Percentiles rank a stretch among this genome's conserved stretches.
phyloP scores from a whole-genome alignment of 2,888 invertebrate species.

The Athripsodes cinereus region DNA sequence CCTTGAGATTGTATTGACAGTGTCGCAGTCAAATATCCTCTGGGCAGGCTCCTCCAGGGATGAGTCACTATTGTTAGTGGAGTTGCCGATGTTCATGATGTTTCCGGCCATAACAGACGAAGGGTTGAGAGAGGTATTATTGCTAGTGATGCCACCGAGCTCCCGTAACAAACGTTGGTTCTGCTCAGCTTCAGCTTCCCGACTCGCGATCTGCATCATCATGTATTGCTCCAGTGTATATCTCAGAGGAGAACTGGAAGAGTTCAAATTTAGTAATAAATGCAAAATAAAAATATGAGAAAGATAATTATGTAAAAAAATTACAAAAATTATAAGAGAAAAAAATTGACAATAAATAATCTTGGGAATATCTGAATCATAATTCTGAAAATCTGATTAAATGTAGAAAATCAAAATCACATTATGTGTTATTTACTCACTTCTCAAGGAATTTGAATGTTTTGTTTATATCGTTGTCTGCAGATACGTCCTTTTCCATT shows the following conservation, averaged over 20 bases:
- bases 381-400: too few relatives aligned
- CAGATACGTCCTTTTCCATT: not conserved
- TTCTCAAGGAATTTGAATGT: conserved; percentile 10
- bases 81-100: not conserved
- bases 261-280: not conserved
- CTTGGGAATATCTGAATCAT: not conserved
- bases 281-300: not conserved
- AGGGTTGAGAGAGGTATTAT: not conserved
- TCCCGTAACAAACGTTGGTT: not conserved
- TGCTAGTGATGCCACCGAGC: not conserved
- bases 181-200: conserved; percentile 6
- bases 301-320: not conserved
- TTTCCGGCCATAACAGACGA: too few relatives aligned
- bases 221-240: conserved; percentile 14
- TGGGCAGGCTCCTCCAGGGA: conserved; percentile 14
- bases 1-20: conserved; percentile 15
- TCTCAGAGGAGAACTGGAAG: conserved; percentile 9
- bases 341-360: not conserved
- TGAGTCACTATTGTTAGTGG: not conserved
- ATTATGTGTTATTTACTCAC: not conserved
- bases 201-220: conserved; percentile 10
- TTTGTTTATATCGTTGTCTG: not conserved
- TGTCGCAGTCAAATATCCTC: conserved; percentile 23
- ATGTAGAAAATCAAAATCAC: too few relatives aligned
- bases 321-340: not conserved